Percentiles rank a stretch among this genome's conserved stretches.
phyloP scores from a whole-genome alignment of 2,113 vertebrate genomes.

The Theropithecus gelada region DNA sequence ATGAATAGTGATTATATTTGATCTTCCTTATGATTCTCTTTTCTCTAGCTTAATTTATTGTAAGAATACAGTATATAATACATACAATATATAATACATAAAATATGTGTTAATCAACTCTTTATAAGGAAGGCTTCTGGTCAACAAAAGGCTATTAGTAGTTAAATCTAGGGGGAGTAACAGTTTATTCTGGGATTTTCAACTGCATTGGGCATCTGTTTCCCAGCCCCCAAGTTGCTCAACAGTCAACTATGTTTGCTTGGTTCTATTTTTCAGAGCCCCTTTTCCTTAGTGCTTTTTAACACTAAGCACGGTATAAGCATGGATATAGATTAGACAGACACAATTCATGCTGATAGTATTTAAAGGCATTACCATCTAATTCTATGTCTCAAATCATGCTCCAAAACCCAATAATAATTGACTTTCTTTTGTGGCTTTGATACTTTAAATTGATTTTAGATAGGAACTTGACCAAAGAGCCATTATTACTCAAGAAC shows the following conservation, averaged over 20 bases:
- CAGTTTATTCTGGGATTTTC: not conserved
- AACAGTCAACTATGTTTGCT: not conserved
- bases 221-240: not conserved
- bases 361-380: not conserved
- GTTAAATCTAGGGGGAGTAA: not conserved
- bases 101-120: not conserved
- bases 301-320: not conserved
- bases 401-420: not conserved
- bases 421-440: not conserved
- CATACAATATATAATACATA: too few species aligned
- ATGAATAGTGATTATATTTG: not conserved
- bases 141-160: not conserved
- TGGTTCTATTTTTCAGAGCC: not conserved
- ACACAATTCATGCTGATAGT: not conserved
- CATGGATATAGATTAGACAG: not conserved
- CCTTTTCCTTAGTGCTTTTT: not conserved
- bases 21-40: not conserved
- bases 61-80: not conserved
- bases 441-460: not conserved
- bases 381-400: not conserved
- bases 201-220: too few species aligned
- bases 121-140: not conserved
- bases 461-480: not conserved
- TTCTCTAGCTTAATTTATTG: not conserved
- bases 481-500: not conserved